These are phyloP conservation scores for Epizoanthus fatuus DNA, from an alignment of 92 coral and sea anemone species.

Conservation along the genomic window DNA sequence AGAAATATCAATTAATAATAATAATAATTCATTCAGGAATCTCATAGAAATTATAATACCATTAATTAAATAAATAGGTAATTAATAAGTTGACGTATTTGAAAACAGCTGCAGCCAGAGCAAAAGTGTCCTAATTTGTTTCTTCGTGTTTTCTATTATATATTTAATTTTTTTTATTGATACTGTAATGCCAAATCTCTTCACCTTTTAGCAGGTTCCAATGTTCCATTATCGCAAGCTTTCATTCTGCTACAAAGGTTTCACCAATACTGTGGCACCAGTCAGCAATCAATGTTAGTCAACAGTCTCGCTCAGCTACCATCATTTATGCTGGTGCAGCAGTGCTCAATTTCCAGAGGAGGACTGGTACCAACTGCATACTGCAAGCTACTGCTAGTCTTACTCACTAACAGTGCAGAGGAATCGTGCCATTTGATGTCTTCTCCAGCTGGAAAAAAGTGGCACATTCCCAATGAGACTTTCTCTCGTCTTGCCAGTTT, in stretches of 20 bases:
- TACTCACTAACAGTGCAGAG: conserved; percentile 45
- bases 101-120: no score
- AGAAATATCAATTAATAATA: no score
- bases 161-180: no score
- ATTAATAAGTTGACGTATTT: no score
- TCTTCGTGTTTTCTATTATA: no score
- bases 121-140: no score
- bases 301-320: conserved; percentile 71
- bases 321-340: conserved; percentile 41
- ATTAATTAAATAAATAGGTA: no score
- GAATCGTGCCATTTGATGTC: neutral
- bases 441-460: neutral
- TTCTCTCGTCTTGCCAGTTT: conserved; percentile 48
- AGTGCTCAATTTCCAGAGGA: neutral
- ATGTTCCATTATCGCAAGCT: conserved; percentile 41
- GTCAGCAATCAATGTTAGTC: conserved; percentile 41
- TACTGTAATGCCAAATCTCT: no score
- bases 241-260: conserved; percentile 65
- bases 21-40: no score
- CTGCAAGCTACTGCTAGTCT: conserved; percentile 57
- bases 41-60: no score
- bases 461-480: neutral
- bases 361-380: conserved; percentile 49
- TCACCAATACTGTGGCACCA: conserved; percentile 57
- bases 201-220: conserved; percentile 25